Percentiles rank a stretch among this genome's conserved stretches.
Conservation (phyloP, 2,797 vertebrate genomes). For the Cryptoprocta ferox region DNA sequence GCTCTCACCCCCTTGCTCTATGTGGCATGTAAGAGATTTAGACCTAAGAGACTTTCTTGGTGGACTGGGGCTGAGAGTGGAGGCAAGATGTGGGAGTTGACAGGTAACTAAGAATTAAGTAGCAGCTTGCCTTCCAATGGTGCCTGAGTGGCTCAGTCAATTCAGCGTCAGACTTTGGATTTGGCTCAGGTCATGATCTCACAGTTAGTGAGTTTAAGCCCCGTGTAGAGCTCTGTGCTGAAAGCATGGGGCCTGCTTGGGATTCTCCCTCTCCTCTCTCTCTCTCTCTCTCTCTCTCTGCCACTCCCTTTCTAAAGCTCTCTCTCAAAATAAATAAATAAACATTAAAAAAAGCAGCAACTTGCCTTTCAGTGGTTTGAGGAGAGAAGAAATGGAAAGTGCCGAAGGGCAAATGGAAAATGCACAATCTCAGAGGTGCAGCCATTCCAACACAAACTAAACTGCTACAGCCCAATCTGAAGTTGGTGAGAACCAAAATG, state of each 20-base stretch:
- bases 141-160: too few species aligned
- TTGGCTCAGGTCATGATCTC: too few species aligned
- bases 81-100: neutral
- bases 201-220: too few species aligned
- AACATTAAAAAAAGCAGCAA: neutral
- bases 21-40: neutral
- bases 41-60: neutral
- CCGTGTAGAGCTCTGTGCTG: too few species aligned
- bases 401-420: neutral
- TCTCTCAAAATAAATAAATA: too few species aligned
- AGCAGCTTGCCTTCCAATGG: neutral
- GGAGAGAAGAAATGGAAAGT: neutral
- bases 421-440: neutral
- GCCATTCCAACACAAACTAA: neutral
- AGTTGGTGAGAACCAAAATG: neutral
- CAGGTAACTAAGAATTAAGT: slow-evolving; percentile 24
- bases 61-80: fast-evolving
- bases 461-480: neutral
- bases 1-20: neutral
- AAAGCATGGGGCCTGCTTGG: too few species aligned
- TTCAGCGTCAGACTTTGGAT: too few species aligned
- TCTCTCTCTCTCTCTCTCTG: too few species aligned
- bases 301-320: too few species aligned
- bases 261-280: too few species aligned
- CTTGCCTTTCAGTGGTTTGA: neutral